Base-by-base conservation (phyloP, 2,888 invertebrate genomes). In the Cotesia congregata region DNA sequence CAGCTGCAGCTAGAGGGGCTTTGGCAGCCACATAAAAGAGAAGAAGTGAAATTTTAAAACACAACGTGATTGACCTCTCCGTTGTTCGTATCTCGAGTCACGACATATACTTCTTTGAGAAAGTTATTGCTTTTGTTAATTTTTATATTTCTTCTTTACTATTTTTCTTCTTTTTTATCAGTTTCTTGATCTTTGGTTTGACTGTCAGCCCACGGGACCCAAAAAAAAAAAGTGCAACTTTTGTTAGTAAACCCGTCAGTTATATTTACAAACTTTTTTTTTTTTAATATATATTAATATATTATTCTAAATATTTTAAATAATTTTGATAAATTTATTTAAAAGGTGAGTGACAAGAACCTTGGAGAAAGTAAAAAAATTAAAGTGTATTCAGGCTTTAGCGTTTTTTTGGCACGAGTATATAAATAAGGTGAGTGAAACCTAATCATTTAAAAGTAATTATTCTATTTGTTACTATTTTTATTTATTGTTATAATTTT, bases 401-500 rank as follows among this genome's bases (percentile, higher is more conserved):
- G 79, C 12, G 7, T 50, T 50, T 50, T 78, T 80, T 79, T 81
- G 77, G 81, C 77, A 79, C 83, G 77, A 30, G 77, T 78, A 80
- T 76, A 79, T 80, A 76, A 83, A 85, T 83, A 85, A 87, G 87
- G 86, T 86, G 82, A 85, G 88, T 88, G 84, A 85, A 86, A 87
- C 79, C 86, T 72, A 64, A 67, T 76, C 67, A 59, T 30, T 70
- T 78, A 71, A 75, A 76, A 20, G 39, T 50, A 50, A 67, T 71
- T n/a, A 60, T 73, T 20, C 65, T 65, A 72, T 71, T 41, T 40
- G 61, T 41, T 3, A 71, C 64, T 50, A 50, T 64, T 2, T 41
- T n/a, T 41, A n/a, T 61, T n/a, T 67, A 50, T 50, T 50, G 2
- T 1, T 12, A 50, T 50, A 12, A 7, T 50, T 50, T 50, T 12